These are phyloP conservation scores for Myxocyprinus asiaticus DNA, from an alignment of 2,113 vertebrate genomes.

Conservation along the genomic window DNA sequence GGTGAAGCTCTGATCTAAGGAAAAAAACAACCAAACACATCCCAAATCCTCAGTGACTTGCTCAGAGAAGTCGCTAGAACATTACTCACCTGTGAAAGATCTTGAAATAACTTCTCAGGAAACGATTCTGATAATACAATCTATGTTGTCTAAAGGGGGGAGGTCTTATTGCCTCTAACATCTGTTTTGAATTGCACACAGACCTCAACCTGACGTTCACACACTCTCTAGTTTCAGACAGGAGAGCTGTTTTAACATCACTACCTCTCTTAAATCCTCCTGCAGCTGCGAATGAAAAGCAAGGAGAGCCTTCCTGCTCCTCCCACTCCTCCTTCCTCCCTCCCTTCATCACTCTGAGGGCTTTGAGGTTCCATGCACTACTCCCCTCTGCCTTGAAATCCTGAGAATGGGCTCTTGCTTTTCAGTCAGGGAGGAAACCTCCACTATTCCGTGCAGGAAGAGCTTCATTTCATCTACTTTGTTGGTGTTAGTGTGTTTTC, in stretches of 20 bases:
- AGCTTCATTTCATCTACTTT: background rate
- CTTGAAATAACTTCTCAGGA: background rate
- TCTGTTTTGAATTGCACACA: conserved; percentile 39
- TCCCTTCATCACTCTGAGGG: conserved; percentile 52
- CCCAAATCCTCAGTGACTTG: conserved; percentile 11
- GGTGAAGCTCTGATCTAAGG: conserved; percentile 90
- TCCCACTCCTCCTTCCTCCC: conserved; percentile 33
- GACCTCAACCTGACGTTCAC: conserved; percentile 64
- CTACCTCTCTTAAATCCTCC: conserved; percentile 56
- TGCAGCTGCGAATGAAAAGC: conserved; percentile 70
- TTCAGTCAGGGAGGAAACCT: conserved; percentile 43
- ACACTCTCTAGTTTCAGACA: conserved; percentile 63
- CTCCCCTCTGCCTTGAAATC: conserved; percentile 56
- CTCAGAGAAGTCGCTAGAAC: conserved; percentile 1
- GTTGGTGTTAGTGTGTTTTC: conserved; percentile 19
- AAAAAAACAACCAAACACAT: background rate
- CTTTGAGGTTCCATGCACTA: conserved; percentile 62
- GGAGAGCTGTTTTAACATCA: conserved; percentile 52
- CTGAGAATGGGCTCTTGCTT: conserved; percentile 26
- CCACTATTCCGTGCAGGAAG: conserved; percentile 26
- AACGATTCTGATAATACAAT: background rate
- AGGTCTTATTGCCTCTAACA: conserved; percentile 4
- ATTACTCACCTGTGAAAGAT: conserved; percentile 9
- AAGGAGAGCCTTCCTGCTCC: conserved; percentile 64
- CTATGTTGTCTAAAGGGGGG: background rate